Percentiles rank a stretch among this genome's conserved stretches.
These are phyloP conservation scores for Trachymyrmex septentrionalis DNA, from an alignment of 1,140 invertebrate species.

Conservation along the genomic window DNA sequence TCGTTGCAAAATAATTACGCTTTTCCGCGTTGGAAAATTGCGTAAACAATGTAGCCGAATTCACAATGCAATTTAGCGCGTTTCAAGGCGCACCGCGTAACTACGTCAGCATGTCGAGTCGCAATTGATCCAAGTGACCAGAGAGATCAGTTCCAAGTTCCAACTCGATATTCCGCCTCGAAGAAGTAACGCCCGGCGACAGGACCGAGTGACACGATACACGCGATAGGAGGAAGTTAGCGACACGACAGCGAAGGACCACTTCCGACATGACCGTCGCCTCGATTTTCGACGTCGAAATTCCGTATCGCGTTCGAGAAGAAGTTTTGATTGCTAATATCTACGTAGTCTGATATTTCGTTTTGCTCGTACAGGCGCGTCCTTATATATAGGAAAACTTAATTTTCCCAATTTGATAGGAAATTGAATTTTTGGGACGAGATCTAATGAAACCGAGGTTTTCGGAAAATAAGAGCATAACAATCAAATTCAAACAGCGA, in stretches of 20 bases:
- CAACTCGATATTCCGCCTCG: slow-evolving; percentile 35
- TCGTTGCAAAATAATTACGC: background rate
- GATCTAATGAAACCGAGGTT: background rate
- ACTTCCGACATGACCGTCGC: slow-evolving; percentile 9
- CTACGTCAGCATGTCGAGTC: background rate
- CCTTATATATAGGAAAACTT: background rate
- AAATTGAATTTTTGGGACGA: slow-evolving; percentile 42
- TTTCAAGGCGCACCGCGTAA: slow-evolving; percentile 16
- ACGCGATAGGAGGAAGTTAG: slow-evolving; percentile 29
- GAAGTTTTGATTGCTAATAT: slow-evolving; percentile 22
- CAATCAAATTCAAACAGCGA: background rate
- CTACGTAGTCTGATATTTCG: slow-evolving; percentile 20
- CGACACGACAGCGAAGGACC: background rate
- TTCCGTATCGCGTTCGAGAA: slow-evolving; percentile 12
- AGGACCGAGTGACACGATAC: slow-evolving; percentile 17
- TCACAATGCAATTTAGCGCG: slow-evolving; percentile 18
- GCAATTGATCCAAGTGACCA: slow-evolving; percentile 28
- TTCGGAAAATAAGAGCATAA: background rate
- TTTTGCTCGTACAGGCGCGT: background rate
- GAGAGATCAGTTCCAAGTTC: slow-evolving; percentile 28
- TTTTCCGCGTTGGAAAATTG: background rate
- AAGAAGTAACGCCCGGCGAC: slow-evolving; percentile 41
- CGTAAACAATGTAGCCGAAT: background rate
- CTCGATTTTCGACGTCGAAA: slow-evolving; percentile 16
- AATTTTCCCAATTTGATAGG: slow-evolving; percentile 3